A percentile compares a stretch with the other conserved stretches of the same genome.
These are phyloP conservation scores for Lophius americanus DNA, from an alignment of 2,797 vertebrate genomes.

Conservation along the genomic window DNA sequence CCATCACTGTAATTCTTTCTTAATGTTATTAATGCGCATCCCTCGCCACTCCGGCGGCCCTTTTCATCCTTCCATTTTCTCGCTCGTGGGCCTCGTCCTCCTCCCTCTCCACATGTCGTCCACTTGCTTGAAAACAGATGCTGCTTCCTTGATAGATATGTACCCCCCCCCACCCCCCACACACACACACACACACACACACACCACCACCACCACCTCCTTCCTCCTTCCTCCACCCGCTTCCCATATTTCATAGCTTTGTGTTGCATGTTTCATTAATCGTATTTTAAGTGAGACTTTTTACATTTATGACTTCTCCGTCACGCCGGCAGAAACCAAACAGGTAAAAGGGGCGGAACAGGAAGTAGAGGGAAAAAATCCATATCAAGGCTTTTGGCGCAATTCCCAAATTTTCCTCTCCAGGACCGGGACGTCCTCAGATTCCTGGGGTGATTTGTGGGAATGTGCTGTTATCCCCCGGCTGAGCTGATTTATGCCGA, in stretches of 20 bases:
- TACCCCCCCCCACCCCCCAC: background rate
- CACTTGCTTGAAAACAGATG: slow-evolving; percentile 51
- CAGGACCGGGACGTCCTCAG: slow-evolving; percentile 51
- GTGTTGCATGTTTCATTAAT: slow-evolving; percentile 21
- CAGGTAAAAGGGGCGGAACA: slow-evolving; percentile 8
- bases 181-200: no score
- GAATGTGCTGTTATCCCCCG: slow-evolving; percentile 61
- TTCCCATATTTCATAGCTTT: slow-evolving; percentile 20
- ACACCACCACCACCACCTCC: no score
- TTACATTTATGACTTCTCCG: no score
- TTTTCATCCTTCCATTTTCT: slow-evolving; percentile 74
- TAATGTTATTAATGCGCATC: slow-evolving; percentile 76
- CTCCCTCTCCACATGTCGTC: slow-evolving; percentile 37
- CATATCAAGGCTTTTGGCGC: slow-evolving; percentile 42
- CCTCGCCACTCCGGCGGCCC: slow-evolving; percentile 59
- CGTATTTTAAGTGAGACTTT: slow-evolving; percentile 4
- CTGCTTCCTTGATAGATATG: slow-evolving; percentile 42
- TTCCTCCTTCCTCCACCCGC: background rate
- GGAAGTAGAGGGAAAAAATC: slow-evolving; percentile 19
- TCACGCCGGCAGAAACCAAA: background rate
- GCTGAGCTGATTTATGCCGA: slow-evolving; percentile 73
- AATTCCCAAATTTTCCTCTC: slow-evolving; percentile 69
- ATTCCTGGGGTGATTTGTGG: slow-evolving; percentile 71
- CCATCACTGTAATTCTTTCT: slow-evolving; percentile 72
- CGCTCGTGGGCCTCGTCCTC: slow-evolving; percentile 33